Evolutionary conservation across 2,888 invertebrate species (phyloP).

Genomic region (Hypselothyrea guttata): DNA sequence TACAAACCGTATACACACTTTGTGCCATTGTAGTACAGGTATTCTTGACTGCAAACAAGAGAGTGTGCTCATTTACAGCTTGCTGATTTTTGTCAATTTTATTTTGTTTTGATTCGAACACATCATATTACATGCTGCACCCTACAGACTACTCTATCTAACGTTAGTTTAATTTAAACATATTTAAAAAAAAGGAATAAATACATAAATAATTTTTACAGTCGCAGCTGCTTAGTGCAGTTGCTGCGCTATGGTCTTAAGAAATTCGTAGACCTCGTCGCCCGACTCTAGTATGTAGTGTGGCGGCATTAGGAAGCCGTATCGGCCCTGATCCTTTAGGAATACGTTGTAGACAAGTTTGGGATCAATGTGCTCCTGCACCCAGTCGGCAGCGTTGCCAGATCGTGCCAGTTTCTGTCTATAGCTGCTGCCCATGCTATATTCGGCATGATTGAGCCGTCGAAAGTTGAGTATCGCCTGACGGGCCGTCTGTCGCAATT

Average conservation of each 20-base stretch:
- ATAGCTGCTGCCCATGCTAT: constrained; percentile 77
- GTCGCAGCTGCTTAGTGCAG: constrained; percentile 30
- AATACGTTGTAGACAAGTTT: constrained; percentile 78
- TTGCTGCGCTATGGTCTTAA: constrained; percentile 75
- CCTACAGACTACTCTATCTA: too few relatives aligned
- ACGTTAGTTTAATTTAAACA: too few relatives aligned
- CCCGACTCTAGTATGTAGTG: constrained; percentile 79
- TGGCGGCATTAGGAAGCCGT: constrained; percentile 80
- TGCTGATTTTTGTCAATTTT: too few relatives aligned
- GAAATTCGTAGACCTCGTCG: constrained; percentile 78
- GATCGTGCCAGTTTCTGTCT: constrained; percentile 75
- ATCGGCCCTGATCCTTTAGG: constrained; percentile 80
- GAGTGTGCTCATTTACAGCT: too few relatives aligned
- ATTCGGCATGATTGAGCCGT: constrained; percentile 76
- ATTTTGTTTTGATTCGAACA: too few relatives aligned
- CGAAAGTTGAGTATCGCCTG: constrained; percentile 73
- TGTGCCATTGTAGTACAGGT: too few relatives aligned
- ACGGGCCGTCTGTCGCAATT: constrained; percentile 68
- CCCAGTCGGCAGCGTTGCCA: constrained; percentile 81
- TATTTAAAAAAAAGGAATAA: constrained; percentile 12
- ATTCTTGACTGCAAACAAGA: too few relatives aligned
- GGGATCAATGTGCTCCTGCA: constrained; percentile 72
- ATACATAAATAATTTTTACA: constrained; percentile 4
- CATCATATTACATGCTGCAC: too few relatives aligned
- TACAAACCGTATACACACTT: too few relatives aligned